Evolutionary conservation across 2,888 invertebrate genomes (phyloP).

Genomic region (Trachelus stipa): DNA sequence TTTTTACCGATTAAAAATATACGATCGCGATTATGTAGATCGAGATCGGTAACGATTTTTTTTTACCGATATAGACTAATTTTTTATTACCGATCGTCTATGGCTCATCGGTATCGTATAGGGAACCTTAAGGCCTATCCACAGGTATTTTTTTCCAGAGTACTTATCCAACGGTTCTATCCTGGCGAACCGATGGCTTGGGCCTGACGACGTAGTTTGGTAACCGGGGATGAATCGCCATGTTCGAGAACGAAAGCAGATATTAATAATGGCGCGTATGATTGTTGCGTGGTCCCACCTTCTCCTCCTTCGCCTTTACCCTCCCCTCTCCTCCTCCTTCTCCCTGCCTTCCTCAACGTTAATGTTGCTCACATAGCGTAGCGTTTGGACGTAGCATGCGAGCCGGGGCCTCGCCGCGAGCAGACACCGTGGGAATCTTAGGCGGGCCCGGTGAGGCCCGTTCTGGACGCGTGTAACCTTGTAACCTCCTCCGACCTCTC

Average conservation of each 20-base stretch:
- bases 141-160: background rate
- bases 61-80: background rate
- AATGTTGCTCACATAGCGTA: conserved; percentile 58
- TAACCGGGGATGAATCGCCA: conserved; percentile 36
- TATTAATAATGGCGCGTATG: conserved; percentile 56
- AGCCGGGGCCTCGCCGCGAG: conserved; percentile 60
- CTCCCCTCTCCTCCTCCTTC: conserved; percentile 23
- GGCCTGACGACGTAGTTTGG: conserved; percentile 28
- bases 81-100: background rate
- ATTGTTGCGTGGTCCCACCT: conserved; percentile 49
- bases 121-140: background rate
- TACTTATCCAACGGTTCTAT: background rate
- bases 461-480: conserved; percentile 62
- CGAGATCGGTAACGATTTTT: too few relatives aligned
- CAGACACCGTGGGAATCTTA: conserved; percentile 65
- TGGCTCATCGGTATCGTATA: too few relatives aligned
- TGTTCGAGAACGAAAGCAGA: conserved; percentile 48
- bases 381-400: conserved; percentile 49
- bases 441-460: conserved; percentile 60
- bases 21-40: too few relatives aligned
- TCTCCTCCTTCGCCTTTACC: conserved; percentile 32
- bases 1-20: background rate
- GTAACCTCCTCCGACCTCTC: conserved; percentile 58
- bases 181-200: background rate
- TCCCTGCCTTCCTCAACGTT: conserved; percentile 51